Conservation (phyloP, 1,140 invertebrate genomes). For the Drosophila prosaltans region DNA sequence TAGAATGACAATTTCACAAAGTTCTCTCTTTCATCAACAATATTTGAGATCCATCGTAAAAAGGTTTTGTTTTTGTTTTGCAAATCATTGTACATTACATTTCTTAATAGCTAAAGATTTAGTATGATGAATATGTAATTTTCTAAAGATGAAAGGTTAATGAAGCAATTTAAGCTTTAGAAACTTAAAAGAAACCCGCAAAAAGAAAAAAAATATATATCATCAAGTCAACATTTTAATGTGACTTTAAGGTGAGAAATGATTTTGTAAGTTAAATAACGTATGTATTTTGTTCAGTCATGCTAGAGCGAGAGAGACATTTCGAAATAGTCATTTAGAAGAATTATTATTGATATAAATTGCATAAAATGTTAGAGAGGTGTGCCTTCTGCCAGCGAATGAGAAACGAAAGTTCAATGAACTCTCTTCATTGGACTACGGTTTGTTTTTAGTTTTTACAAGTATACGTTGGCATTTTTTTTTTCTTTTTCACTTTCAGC, state of each 20-base stretch:
- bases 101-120: conserved; percentile 3
- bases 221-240: background rate
- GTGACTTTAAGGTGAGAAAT: background rate
- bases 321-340: no score
- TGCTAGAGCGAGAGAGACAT: background rate
- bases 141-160: conserved; percentile 45
- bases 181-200: background rate
- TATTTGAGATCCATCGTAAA: background rate
- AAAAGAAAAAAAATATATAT: background rate
- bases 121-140: conserved; percentile 17
- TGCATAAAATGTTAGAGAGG: background rate
- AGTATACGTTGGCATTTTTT: background rate
- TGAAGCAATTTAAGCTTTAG: conserved; percentile 17
- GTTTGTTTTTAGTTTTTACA: conserved; percentile 36
- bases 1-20: background rate
- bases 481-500: conserved; percentile 51
- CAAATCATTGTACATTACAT: background rate
- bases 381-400: background rate
- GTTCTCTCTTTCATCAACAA: background rate
- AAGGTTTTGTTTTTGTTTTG: background rate
- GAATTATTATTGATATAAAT: background rate
- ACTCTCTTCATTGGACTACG: conserved; percentile 22
- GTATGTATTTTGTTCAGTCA: background rate
- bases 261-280: background rate
- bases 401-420: conserved; percentile 44